Base-by-base conservation (phyloP, 2,113 vertebrate genomes). In the Bostrychus sinensis region DNA sequence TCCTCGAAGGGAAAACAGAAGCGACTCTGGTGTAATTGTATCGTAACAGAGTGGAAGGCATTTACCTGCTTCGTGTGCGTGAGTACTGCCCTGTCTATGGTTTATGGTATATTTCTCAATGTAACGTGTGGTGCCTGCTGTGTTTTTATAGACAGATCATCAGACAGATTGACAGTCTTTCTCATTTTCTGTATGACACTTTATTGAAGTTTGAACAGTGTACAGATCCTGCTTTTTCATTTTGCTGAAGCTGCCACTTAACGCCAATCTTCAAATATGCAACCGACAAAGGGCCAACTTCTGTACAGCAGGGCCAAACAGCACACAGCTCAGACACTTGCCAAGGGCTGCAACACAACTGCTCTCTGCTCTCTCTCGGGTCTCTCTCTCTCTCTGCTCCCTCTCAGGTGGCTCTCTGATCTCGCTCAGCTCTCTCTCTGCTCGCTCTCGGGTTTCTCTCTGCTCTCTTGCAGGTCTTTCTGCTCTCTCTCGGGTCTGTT, bases 311-410 rank as follows among this genome's bases (percentile, higher is more conserved):
- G 57, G 38, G 66, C 66, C 62, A 50, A 25, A 30, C 39, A 25
- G 42, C 72, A 39, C 59, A 50, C 17, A 16, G 26, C 39, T 11
- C 1, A 11, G 26, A 59, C 66, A 12, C 16, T 8, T 39, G 54
- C 36, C 7, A 67, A 71, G 63, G 59, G 66, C 66, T 78, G 54
- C 57, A 85, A 80, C 86, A 86, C 85, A 82, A 80, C 83, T 81
- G 69, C 72, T 88, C 81, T 82, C 65, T 66, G 53, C 76, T 14
- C 42, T 45, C 8, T n/a, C n/a, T n/a, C n/a, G n/a, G n/a, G n/a
- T n/a, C n/a, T n/a, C n/a, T n/a, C n/a, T n/a, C 43, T 22, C 20
- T 23, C 43, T 48, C 22, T 48, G 12, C 45, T 42, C 45, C 22
- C 43, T 3, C 45, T 48, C 22, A 20, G 11, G n/a, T n/a, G n/a